A percentile compares a stretch with the other conserved stretches of the same genome.
These are phyloP conservation scores for Mirounga angustirostris DNA, from an alignment of 2,113 vertebrate genomes.

Conservation along the genomic window DNA sequence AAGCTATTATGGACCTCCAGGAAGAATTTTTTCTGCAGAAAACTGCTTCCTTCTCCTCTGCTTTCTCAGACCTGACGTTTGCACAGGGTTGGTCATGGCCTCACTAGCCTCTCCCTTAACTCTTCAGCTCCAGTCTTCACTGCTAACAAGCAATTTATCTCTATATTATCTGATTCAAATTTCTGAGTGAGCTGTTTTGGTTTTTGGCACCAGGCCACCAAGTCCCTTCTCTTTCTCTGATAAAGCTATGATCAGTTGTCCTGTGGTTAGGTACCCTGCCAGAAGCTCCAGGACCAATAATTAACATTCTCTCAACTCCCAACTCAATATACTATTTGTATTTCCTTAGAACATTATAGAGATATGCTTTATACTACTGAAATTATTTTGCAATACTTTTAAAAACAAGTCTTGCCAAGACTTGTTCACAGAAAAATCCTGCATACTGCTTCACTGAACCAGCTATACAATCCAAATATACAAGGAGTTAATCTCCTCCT, in stretches of 20 bases:
- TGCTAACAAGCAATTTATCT: not conserved
- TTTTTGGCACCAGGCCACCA: not conserved
- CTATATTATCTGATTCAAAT: not conserved
- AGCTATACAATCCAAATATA: slow-evolving; percentile 59
- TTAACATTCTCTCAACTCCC: not conserved
- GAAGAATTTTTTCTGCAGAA: not conserved
- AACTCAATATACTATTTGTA: not conserved
- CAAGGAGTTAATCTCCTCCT: slow-evolving; percentile 46
- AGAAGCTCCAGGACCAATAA: not conserved
- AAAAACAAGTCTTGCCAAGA: slow-evolving; percentile 71
- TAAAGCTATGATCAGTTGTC: not conserved
- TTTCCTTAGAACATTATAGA: slow-evolving; percentile 15
- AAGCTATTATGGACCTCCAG: not conserved
- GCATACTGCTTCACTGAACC: slow-evolving; percentile 29
- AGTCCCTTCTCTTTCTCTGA: not conserved
- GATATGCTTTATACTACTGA: not conserved
- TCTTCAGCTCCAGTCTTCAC: not conserved
- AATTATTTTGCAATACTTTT: slow-evolving; percentile 67
- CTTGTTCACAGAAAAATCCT: slow-evolving; percentile 68
- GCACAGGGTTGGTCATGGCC: not conserved
- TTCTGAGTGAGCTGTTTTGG: not conserved
- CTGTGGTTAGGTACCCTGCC: not conserved
- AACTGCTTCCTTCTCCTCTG: not conserved
- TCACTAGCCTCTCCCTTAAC: not conserved
- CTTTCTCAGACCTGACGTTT: not conserved